Evolutionary conservation across 2,113 vertebrate species (phyloP).

Genomic region (Seriola dumerili): DNA sequence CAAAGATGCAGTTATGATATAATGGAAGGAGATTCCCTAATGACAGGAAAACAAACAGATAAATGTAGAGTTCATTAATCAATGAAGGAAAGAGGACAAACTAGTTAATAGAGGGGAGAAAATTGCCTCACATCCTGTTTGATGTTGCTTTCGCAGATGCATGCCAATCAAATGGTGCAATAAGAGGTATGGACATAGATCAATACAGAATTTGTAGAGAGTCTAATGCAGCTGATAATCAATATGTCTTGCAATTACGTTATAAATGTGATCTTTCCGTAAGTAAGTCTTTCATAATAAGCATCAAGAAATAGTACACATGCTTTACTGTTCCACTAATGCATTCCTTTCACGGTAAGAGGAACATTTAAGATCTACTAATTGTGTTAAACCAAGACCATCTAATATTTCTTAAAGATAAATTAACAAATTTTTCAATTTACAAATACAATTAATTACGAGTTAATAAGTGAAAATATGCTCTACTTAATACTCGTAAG

Average conservation of each 20-base stretch:
- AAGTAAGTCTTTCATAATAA: background rate
- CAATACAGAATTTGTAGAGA: background rate
- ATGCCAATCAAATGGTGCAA: background rate
- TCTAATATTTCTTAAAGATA: too few relatives aligned
- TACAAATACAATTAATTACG: too few relatives aligned
- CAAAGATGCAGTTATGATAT: slow-evolving; percentile 3
- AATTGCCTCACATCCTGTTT: slow-evolving; percentile 27
- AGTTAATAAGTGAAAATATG: background rate
- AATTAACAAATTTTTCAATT: too few relatives aligned
- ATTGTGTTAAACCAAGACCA: too few relatives aligned
- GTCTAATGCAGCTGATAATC: slow-evolving; percentile 26
- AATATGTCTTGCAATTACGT: background rate
- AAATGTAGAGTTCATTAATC: slow-evolving; percentile 38
- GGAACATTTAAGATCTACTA: too few relatives aligned
- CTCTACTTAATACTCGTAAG: background rate
- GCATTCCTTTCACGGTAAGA: background rate
- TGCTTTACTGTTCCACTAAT: background rate
- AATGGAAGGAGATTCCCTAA: slow-evolving; percentile 29
- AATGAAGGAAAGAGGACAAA: slow-evolving; percentile 38
- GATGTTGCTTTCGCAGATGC: background rate
- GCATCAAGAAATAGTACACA: background rate
- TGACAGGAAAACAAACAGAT: slow-evolving; percentile 34
- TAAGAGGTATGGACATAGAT: background rate
- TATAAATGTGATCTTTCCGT: background rate
- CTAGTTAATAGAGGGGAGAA: slow-evolving; percentile 38